These are phyloP conservation scores for Pasiphila rectangulata DNA, from an alignment of 2,888 invertebrate species.

Conservation along the genomic window DNA sequence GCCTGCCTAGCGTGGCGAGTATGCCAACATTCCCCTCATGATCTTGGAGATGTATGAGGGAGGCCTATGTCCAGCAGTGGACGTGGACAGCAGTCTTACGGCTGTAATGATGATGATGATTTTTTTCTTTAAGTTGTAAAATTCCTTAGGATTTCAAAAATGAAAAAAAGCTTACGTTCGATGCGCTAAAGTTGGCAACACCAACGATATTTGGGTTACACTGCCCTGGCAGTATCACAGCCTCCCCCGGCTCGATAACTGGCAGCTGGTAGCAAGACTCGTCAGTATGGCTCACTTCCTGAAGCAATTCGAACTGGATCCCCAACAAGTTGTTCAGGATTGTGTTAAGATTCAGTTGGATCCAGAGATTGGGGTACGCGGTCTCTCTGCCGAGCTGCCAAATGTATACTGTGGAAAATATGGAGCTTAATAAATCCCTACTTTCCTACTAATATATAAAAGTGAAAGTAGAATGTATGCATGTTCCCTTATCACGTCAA, in stretches of 20 bases:
- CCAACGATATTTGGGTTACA: constrained; percentile 51
- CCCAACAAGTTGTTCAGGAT: constrained; percentile 37
- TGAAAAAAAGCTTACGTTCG: constrained; percentile 44
- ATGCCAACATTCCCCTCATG: too few relatives aligned
- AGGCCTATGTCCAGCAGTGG: too few relatives aligned
- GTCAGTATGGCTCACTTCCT: constrained; percentile 43
- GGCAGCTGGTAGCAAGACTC: constrained; percentile 54
- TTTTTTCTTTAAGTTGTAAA: not conserved
- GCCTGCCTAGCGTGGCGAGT: too few relatives aligned
- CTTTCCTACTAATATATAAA: too few relatives aligned
- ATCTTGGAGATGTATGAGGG: too few relatives aligned
- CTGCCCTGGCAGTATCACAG: constrained; percentile 56
- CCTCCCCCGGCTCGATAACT: constrained; percentile 45
- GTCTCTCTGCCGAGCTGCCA: constrained; percentile 52
- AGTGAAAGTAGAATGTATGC: too few relatives aligned
- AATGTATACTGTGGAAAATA: constrained; percentile 49
- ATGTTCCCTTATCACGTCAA: too few relatives aligned
- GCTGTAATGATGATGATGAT: too few relatives aligned
- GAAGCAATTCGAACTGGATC: constrained; percentile 38
- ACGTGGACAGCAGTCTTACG: too few relatives aligned
- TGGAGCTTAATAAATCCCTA: not conserved
- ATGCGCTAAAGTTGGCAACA: constrained; percentile 48
- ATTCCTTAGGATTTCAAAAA: not conserved
- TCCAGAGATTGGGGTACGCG: constrained; percentile 32
- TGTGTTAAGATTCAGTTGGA: constrained; percentile 40